Conservation (phyloP, 2,113 vertebrate genomes). For the Oenanthe melanoleuca region DNA sequence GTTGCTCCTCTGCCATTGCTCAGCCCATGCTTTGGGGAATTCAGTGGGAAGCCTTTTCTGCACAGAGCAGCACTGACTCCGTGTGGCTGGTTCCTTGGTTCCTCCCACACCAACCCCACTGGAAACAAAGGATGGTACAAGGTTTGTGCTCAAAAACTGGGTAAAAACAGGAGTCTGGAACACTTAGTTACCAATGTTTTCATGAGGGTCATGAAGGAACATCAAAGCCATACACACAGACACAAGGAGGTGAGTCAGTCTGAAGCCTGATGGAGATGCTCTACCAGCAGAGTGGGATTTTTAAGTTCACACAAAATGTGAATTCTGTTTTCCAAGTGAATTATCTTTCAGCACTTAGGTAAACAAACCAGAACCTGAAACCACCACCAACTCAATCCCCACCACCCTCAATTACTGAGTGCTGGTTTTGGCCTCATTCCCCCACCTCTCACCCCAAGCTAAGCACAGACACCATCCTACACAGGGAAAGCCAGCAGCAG, state of each 20-base stretch:
- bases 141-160: neutral
- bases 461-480: fast-evolving
- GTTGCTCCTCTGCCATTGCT: neutral
- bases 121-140: neutral
- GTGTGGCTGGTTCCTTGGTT: neutral
- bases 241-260: neutral
- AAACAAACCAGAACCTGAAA: neutral
- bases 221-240: fast-evolving
- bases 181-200: fast-evolving
- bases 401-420: fast-evolving
- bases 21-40: neutral
- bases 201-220: fast-evolving
- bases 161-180: neutral
- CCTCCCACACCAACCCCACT: fast-evolving
- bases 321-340: neutral
- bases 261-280: neutral
- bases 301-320: neutral
- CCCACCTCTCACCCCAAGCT: neutral
- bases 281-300: too few species aligned
- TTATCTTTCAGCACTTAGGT: neutral
- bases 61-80: constrained; percentile 21
- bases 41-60: neutral
- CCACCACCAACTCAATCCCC: neutral
- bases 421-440: neutral
- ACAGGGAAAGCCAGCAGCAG: neutral